Percentiles rank a stretch among this genome's conserved stretches.
Conservation (phyloP, 1,140 invertebrate species). For the Penaeus chinensis region DNA sequence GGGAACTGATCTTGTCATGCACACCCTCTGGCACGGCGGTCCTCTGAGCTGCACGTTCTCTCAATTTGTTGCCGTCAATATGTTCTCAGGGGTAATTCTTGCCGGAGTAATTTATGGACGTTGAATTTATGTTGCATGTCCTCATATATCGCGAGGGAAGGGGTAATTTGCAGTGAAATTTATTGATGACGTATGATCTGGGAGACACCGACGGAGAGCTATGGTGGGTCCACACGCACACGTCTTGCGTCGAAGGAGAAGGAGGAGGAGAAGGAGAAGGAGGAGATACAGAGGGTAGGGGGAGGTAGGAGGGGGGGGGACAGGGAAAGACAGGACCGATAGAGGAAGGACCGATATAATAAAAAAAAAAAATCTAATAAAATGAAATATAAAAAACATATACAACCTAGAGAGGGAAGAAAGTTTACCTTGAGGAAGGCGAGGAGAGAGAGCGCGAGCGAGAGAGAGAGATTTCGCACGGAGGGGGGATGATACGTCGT, state of each 20-base stretch:
- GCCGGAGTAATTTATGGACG: constrained; percentile 5
- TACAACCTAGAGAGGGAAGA: too few relatives aligned
- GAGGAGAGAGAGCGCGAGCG: too few relatives aligned
- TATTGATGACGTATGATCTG: constrained; percentile 31
- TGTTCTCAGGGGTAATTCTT: constrained; percentile 21
- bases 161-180: constrained; percentile 28
- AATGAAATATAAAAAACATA: too few relatives aligned
- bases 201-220: constrained; percentile 18
- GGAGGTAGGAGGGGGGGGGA: not conserved
- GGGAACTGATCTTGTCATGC: too few relatives aligned
- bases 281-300: not conserved
- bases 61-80: constrained; percentile 9
- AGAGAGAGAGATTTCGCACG: too few relatives aligned
- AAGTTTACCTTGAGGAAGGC: too few relatives aligned
- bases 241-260: not conserved
- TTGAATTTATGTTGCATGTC: constrained; percentile 2
- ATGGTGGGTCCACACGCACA: constrained; percentile 9
- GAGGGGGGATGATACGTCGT: too few relatives aligned
- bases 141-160: constrained; percentile 27
- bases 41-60: not conserved
- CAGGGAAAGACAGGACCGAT: too few relatives aligned
- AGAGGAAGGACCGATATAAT: too few relatives aligned
- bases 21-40: not conserved
- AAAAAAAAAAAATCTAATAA: too few relatives aligned
- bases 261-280: not conserved